These are phyloP conservation scores for Parasteatoda tepidariorum DNA, from an alignment of 1,140 invertebrate species.

Conservation along the genomic window DNA sequence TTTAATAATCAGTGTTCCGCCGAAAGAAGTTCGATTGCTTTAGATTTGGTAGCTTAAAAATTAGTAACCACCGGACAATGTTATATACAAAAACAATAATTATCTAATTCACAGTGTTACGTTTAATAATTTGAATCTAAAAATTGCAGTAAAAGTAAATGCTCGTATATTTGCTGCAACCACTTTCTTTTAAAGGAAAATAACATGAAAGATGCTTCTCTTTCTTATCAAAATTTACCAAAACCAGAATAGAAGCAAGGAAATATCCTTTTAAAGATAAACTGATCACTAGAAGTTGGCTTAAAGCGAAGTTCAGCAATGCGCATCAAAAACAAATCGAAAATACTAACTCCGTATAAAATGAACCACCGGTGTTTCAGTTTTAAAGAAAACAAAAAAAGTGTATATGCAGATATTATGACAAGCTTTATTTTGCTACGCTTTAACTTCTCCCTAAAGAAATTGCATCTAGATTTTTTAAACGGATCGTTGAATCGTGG, in stretches of 20 bases:
- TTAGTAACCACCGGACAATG: too few relatives aligned
- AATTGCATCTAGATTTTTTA: conserved; percentile 35
- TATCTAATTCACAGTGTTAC: too few relatives aligned
- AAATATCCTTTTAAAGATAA: not conserved
- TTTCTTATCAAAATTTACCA: not conserved
- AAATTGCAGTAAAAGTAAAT: too few relatives aligned
- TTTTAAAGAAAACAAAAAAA: conserved; percentile 8
- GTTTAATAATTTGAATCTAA: too few relatives aligned
- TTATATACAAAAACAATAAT: too few relatives aligned
- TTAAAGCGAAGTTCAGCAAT: not conserved
- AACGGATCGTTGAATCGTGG: conserved; percentile 37
- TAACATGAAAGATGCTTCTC: not conserved
- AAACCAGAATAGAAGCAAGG: not conserved
- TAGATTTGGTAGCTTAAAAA: too few relatives aligned
- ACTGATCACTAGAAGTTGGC: not conserved
- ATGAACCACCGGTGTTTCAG: conserved; percentile 12
- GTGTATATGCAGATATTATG: conserved; percentile 9
- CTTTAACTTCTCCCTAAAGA: conserved; percentile 45
- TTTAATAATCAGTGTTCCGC: too few relatives aligned
- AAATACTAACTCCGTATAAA: conserved; percentile 16
- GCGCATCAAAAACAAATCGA: conserved; percentile 26
- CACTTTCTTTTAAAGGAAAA: not conserved
- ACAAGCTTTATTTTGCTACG: conserved; percentile 19
- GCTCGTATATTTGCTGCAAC: too few relatives aligned
- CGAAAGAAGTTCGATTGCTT: too few relatives aligned